phyloP scores from a whole-genome alignment of 1,140 invertebrate species.

The Zaprionus lachaisei region DNA sequence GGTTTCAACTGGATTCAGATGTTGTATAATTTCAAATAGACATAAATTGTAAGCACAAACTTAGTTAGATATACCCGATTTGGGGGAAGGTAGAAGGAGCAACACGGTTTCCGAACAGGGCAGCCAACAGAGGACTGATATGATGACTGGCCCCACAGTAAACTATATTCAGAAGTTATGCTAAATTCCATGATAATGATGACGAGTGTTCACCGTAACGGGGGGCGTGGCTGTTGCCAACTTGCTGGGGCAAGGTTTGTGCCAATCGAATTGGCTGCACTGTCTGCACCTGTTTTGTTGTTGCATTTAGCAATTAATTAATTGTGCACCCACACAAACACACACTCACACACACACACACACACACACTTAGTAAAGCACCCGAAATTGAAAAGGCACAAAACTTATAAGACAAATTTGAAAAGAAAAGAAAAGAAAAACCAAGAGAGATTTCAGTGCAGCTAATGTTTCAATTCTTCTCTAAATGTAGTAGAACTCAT shows the following conservation, averaged over 20 bases:
- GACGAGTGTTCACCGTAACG: not conserved
- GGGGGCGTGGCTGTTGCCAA: constrained; percentile 12
- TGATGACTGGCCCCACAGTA: constrained; percentile 24
- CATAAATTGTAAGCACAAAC: constrained; percentile 35
- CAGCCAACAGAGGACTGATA: constrained; percentile 46
- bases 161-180: not conserved
- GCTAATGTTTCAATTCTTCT: constrained; percentile 36
- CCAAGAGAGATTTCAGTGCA: constrained; percentile 43
- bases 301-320: constrained; percentile 65
- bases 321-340: constrained; percentile 22
- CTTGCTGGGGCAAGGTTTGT: constrained; percentile 28
- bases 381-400: constrained; percentile 41
- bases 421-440: constrained; percentile 22
- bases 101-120: constrained; percentile 53
- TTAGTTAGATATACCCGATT: not conserved
- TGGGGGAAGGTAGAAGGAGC: not conserved
- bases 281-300: constrained; percentile 73
- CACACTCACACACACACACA: constrained; percentile 20
- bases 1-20: constrained; percentile 73
- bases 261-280: constrained; percentile 69
- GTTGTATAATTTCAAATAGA: constrained; percentile 53
- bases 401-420: constrained; percentile 46
- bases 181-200: not conserved
- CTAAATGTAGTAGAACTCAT: constrained; percentile 38
- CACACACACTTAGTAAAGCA: constrained; percentile 16